Evolutionary conservation across 2,113 vertebrate species (phyloP), one percentile per base, ranked within the genome.

Genomic region (Leucosticte australis): DNA sequence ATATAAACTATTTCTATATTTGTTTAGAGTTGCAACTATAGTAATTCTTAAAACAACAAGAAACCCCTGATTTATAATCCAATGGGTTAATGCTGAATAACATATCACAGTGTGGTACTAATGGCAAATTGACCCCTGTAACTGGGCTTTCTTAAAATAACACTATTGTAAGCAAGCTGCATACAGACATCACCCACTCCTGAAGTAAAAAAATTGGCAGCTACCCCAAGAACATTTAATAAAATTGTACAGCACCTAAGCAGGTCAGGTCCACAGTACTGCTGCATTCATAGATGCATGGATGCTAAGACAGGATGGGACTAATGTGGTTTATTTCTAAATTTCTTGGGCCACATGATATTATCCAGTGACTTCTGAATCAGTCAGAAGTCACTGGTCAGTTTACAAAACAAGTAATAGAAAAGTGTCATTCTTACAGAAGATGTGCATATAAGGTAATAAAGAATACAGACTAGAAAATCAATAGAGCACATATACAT

Each of bases 41-140:
- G 13, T 18, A 5, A 52, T 90, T 83, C 21, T 52, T 74, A 60
- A 89, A 83, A 37, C 21, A 39, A 35, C 1, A 59, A 39, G 41
- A 47, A 27, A 22, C 1, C 7, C 15, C 23, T 22, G 15, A 30
- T 24, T 80, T 55, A 33, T 35, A 33, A 87, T 46, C 13, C 18
- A 20, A 81, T 2, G 1, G 9, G 7, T 70, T 49, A 55, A 81
- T 33, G 4, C 21, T 71, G 18, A 67, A 37, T 57, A 82, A 62
- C 37, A 37, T n/a, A 50, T 42, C 46, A 47, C n/a, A 71, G 30
- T 2, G 1, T 41, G n/a, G 18, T 56, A 56, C 24, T 22, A 9
- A 27, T 27, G 24, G 15, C 6, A 65, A 74, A 37, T 11, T n/a
- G 23, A 46, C 21, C 21, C 0, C 1, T 13, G 10, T 69, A 46